phyloP scores from a whole-genome alignment of 2,113 vertebrate genomes.

The Leptobrachium ailaonicum region DNA sequence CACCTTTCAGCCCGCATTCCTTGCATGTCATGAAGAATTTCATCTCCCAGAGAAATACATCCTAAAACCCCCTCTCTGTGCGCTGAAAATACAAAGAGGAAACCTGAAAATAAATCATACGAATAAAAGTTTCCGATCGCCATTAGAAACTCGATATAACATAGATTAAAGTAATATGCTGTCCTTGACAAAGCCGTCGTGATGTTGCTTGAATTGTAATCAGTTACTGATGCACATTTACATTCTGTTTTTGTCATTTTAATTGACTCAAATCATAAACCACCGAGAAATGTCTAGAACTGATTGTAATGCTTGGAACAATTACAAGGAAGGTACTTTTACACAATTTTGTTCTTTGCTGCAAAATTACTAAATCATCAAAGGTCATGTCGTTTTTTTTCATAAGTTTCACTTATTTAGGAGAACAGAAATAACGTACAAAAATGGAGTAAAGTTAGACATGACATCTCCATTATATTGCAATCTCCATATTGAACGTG shows the following conservation, averaged over 20 bases:
- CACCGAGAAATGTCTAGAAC: not conserved
- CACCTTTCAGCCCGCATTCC: not conserved
- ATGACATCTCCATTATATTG: too few relatives aligned
- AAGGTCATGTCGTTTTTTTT: not conserved
- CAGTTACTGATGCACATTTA: not conserved
- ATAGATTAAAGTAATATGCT: not conserved
- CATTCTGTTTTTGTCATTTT: conserved; percentile 1
- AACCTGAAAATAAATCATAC: not conserved
- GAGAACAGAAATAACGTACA: too few relatives aligned
- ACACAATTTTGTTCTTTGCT: not conserved
- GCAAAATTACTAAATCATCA: not conserved
- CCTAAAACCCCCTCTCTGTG: not conserved
- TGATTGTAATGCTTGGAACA: not conserved
- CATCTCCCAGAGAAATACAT: not conserved
- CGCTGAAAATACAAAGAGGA: not conserved
- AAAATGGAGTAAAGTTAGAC: too few relatives aligned
- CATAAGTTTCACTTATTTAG: too few relatives aligned
- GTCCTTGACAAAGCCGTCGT: not conserved
- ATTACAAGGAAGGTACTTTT: not conserved
- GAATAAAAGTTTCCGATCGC: not conserved
- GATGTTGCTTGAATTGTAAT: not conserved
- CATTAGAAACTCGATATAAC: not conserved
- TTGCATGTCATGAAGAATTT: not conserved
- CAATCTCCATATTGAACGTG: too few relatives aligned
- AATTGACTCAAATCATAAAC: not conserved